These are phyloP conservation scores for Achlya flavicornis DNA, from an alignment of 2,888 invertebrate genomes.

Conservation along the genomic window DNA sequence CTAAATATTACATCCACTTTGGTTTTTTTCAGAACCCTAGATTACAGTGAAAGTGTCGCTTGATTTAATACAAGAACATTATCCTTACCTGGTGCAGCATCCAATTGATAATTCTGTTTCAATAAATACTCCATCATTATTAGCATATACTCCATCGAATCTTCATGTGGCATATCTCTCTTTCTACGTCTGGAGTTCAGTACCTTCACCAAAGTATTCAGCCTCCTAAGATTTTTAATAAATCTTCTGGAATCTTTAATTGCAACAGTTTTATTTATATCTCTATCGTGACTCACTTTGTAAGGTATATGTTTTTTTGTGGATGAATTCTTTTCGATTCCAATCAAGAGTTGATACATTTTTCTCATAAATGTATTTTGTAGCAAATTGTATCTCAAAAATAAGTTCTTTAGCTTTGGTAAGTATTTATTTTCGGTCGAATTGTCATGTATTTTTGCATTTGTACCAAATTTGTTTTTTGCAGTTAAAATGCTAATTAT, in stretches of 20 bases:
- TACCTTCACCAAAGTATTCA: conserved; percentile 54
- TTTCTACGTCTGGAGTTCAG: conserved; percentile 51
- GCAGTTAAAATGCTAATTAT: conserved; percentile 51
- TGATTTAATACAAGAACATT: neutral
- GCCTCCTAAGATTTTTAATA: conserved; percentile 60
- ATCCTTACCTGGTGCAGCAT: conserved; percentile 54
- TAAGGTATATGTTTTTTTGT: conserved; percentile 24
- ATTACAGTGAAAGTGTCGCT: no score
- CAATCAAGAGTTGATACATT: conserved; percentile 53
- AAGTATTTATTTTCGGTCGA: conserved; percentile 34
- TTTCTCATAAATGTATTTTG: conserved; percentile 64
- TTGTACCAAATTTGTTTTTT: conserved; percentile 22
- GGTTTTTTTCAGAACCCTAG: no score
- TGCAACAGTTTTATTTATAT: conserved; percentile 29
- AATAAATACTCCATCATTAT: conserved; percentile 69
- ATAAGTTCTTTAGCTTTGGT: conserved; percentile 47
- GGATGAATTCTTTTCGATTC: conserved; percentile 37
- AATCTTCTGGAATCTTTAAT: conserved; percentile 60
- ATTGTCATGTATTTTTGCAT: conserved; percentile 15
- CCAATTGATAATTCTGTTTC: conserved; percentile 53
- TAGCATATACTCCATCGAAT: conserved; percentile 64
- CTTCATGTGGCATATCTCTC: conserved; percentile 47
- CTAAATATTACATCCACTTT: no score
- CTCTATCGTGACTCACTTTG: conserved; percentile 22
- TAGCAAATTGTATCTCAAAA: conserved; percentile 57